Conservation (phyloP, 2,797 vertebrate genomes). For the Telmatherina bonti region DNA sequence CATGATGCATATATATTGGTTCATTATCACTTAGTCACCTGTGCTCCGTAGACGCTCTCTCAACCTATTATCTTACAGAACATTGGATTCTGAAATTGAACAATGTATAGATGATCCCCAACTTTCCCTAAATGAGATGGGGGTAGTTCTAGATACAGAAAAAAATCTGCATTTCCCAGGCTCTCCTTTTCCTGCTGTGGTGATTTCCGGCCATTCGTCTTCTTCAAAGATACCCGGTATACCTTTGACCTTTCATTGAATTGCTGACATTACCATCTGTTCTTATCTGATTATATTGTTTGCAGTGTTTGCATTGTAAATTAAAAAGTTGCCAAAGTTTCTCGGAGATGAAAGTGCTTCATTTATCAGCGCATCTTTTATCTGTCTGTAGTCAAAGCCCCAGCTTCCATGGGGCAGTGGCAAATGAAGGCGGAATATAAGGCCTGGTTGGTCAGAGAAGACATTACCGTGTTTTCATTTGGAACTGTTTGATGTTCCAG, state of each 20-base stretch:
- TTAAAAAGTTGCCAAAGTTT: slow-evolving; percentile 69
- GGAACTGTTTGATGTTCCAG: slow-evolving; percentile 78
- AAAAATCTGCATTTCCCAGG: slow-evolving; percentile 31
- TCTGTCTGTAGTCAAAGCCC: slow-evolving; percentile 61
- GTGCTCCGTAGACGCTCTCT: slow-evolving; percentile 68
- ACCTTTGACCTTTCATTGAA: slow-evolving; percentile 53
- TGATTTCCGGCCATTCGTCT: slow-evolving; percentile 47
- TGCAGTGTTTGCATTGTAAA: slow-evolving; percentile 61
- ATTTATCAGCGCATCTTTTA: slow-evolving; percentile 74
- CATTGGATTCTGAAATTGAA: slow-evolving; percentile 74
- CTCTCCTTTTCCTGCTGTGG: slow-evolving; percentile 50
- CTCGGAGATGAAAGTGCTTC: slow-evolving; percentile 72
- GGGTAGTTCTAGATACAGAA: slow-evolving; percentile 28
- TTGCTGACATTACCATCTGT: slow-evolving; percentile 53
- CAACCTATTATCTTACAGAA: slow-evolving; percentile 78
- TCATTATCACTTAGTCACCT: slow-evolving; percentile 83
- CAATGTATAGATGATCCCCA: slow-evolving; percentile 66
- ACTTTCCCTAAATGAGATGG: slow-evolving; percentile 18
- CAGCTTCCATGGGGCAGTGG: slow-evolving; percentile 61
- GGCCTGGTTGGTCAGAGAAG: slow-evolving; percentile 68
- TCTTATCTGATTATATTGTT: slow-evolving; percentile 53
- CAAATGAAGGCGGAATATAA: slow-evolving; percentile 72
- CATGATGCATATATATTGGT: slow-evolving; percentile 85
- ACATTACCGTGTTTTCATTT: slow-evolving; percentile 75
- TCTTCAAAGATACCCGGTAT: slow-evolving; percentile 50